Evolutionary conservation across 2,888 invertebrate species (phyloP).

Genomic region (Noctua fimbriata): DNA sequence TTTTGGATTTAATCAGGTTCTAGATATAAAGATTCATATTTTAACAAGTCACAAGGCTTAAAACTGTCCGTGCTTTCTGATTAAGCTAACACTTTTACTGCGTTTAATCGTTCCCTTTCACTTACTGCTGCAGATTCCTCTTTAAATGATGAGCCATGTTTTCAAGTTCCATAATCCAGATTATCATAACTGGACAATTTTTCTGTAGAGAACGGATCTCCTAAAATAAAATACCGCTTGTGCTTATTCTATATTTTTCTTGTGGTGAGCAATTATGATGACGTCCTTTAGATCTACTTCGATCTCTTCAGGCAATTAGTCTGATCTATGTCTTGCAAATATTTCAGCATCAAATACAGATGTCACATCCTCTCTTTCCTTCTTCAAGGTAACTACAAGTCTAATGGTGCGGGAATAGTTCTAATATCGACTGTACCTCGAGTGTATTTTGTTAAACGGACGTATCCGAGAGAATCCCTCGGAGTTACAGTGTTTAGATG

Average conservation of each 20-base stretch:
- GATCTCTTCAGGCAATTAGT: neutral
- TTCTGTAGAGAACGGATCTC: too few relatives aligned
- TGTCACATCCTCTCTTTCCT: conserved; percentile 50
- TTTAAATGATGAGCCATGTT: neutral
- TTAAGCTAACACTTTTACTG: too few relatives aligned
- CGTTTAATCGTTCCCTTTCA: too few relatives aligned
- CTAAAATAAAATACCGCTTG: too few relatives aligned
- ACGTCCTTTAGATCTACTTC: neutral
- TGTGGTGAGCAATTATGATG: neutral
- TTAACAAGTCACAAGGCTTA: neutral
- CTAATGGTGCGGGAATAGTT: conserved; percentile 65
- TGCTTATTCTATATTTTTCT: neutral
- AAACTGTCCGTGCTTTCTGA: neutral
- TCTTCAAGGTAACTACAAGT: conserved; percentile 39
- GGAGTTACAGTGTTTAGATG: conserved; percentile 55
- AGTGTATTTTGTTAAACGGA: conserved; percentile 65
- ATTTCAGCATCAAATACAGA: neutral
- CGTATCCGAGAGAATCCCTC: conserved; percentile 47
- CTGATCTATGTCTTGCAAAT: neutral
- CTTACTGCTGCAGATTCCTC: neutral
- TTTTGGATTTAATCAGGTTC: neutral
- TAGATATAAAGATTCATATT: neutral
- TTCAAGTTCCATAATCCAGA: neutral
- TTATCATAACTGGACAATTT: too few relatives aligned
- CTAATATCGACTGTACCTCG: conserved; percentile 65